Base-by-base conservation (phyloP, 2,113 vertebrate species). In the Macroglossus sobrinus region DNA sequence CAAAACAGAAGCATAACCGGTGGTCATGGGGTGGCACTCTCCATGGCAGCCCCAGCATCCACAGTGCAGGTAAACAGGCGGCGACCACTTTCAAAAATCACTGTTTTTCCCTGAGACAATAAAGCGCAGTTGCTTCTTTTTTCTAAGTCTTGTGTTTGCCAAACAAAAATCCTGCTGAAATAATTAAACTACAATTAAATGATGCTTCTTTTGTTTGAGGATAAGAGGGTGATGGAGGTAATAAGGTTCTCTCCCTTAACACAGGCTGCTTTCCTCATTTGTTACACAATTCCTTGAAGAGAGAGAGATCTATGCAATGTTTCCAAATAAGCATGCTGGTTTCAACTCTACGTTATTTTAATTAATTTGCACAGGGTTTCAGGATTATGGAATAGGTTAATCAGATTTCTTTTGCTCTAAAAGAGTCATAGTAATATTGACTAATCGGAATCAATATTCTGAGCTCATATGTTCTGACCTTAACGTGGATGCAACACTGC, bases 11-110 rank as follows among this genome's bases (percentile, higher is more conserved):
- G 94, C 98, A 97, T 13, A 98, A 95, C 97, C 99, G 98, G 68
- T 99, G 98, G 98, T 98, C 99, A 0, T 99, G 99, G 99, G 99
- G 99, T 96, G 99, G 98, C 96, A 97, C 98, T 8, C 97, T 98
- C 21, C 98, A 99, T 8, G 98, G 98, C 86, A 98, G 95, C 98
- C 93, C 97, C 30, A 89, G 98, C 97, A 84, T 98, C 96, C 98
- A 96, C 95, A 98, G 97, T 66, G 69, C 98, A 99, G 98, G 99
- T 99, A 98, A 98, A 97, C 45, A 92, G 69, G 28, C 90, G 66
- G 84, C 0, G 38, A 5, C 35, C 2, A 0, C 38, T 64, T 78
- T 13, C 38, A 35, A 3, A n/a, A n/a, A 15, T 14, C 64, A 21
- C 75, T n/a, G 0, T 16, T 12, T 87, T 68, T 35, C 59, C 50